Base-by-base conservation (phyloP, 2,888 invertebrate species). In the Calameuta idolon region DNA sequence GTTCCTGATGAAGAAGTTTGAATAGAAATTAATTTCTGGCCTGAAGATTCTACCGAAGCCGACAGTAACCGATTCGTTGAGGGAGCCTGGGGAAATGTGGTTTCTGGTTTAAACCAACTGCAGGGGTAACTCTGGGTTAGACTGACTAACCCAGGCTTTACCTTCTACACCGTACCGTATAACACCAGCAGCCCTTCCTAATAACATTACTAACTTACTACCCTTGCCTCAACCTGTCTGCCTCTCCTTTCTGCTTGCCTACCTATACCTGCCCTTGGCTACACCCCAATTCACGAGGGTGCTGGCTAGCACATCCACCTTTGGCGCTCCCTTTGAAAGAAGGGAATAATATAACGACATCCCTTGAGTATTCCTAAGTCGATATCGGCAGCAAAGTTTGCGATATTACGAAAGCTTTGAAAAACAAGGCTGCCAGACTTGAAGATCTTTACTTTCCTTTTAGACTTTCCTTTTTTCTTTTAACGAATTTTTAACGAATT, bases 11-110 rank as follows among this genome's bases (percentile, higher is more conserved):
- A 77, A 55, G 73, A 81, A 82, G 35, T 81, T 81, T 77, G 77
- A 84, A 85, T 79, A 75, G 80, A 82, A 82, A 85, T 86, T 85
- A 82, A 87, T 86, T 85, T 83, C 82, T 76, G 74, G 74, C 73
- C 69, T n/a, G 69, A 33, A 35, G 34, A 68, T 37, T 73, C 34
- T 35, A 77, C 77, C 35, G 77, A 68, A 79, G 81, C 79, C 81
- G 82, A 83, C 83, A 81, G 79, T 83, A 81, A 84, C 82, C 79
- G 83, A 85, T 84, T 83, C 85, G 82, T 75, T 81, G 30, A 76
- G 83, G 83, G 83, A 84, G 80, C 76, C 75, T 74, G 75, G 78
- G 82, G 81, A 81, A 82, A 84, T 84, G 84, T 75, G 84, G 85
- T 82, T 85, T 80, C 69, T 75, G 75, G 55, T 75, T 76, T 75